Conservation (phyloP, 2,113 vertebrate species). For the Narcine bancroftii region DNA sequence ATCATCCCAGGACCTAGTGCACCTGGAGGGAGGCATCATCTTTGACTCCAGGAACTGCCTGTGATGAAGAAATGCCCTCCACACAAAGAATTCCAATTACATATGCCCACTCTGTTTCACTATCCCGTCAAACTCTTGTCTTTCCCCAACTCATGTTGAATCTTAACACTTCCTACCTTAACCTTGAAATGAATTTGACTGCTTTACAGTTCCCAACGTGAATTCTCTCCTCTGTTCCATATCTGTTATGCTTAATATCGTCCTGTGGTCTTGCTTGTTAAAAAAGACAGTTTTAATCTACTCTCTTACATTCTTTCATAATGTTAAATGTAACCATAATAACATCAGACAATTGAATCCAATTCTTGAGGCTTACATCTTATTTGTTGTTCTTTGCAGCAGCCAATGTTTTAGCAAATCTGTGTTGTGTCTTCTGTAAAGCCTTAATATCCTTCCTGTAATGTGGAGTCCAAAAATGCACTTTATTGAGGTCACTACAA, state of each 20-base stretch:
- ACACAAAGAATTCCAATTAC: not conserved
- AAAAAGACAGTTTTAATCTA: not conserved
- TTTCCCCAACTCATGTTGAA: not conserved
- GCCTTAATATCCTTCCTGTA: not conserved
- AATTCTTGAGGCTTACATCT: not conserved
- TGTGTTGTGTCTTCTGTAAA: not conserved
- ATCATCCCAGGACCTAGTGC: too few relatives aligned
- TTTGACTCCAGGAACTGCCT: too few relatives aligned
- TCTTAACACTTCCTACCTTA: not conserved
- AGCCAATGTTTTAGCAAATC: not conserved
- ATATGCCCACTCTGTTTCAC: not conserved
- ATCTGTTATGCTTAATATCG: not conserved
- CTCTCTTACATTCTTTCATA: not conserved
- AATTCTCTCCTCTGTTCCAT: not conserved
- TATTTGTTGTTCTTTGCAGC: not conserved
- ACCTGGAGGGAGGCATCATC: too few relatives aligned
- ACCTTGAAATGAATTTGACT: not conserved
- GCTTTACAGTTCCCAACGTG: not conserved
- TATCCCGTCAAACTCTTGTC: not conserved
- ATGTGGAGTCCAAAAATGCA: too few relatives aligned
- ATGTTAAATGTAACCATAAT: not conserved
- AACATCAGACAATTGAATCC: not conserved
- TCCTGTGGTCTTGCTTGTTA: not conserved
- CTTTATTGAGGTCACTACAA: not conserved
- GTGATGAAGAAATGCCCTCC: not conserved